A percentile compares a stretch with the other conserved stretches of the same genome.
These are phyloP conservation scores for Stenotaenia linearis DNA, from an alignment of 2,888 invertebrate species.

Conservation along the genomic window DNA sequence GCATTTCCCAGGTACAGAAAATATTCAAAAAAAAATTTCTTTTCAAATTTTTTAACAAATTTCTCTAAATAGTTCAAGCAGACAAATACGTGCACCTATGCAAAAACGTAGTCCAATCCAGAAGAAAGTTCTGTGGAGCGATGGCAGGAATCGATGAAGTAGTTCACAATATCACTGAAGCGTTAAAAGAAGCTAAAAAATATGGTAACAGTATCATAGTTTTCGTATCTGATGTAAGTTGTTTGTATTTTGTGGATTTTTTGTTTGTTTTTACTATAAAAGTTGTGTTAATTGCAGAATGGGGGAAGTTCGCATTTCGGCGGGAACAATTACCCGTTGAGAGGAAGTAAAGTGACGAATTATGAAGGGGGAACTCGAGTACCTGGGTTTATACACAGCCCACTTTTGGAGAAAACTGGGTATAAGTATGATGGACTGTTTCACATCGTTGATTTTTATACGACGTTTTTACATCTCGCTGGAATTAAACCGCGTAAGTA, in stretches of 20 bases:
- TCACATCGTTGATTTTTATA: neutral
- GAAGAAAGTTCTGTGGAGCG: neutral
- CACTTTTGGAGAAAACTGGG: slow-evolving; percentile 34
- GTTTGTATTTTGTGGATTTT: too few relatives aligned
- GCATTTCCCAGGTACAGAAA: neutral
- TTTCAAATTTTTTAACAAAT: too few relatives aligned
- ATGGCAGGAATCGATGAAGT: slow-evolving; percentile 1
- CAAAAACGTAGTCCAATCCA: neutral
- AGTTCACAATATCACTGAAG: neutral
- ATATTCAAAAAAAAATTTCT: neutral
- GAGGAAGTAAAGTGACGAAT: slow-evolving; percentile 47
- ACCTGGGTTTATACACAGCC: slow-evolving; percentile 47
- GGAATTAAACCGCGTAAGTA: neutral
- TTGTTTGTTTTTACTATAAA: too few relatives aligned
- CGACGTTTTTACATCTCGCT: neutral
- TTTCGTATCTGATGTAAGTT: neutral
- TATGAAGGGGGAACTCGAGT: slow-evolving; percentile 51
- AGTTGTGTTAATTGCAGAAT: neutral
- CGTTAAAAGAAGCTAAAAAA: neutral
- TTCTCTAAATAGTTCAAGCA: neutral
- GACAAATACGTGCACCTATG: neutral
- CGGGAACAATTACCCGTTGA: slow-evolving; percentile 47
- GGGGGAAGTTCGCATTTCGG: neutral
- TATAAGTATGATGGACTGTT: neutral
- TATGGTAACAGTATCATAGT: neutral